These are phyloP conservation scores for Ailurus styani DNA, from an alignment of 2,113 vertebrate genomes.

Conservation along the genomic window DNA sequence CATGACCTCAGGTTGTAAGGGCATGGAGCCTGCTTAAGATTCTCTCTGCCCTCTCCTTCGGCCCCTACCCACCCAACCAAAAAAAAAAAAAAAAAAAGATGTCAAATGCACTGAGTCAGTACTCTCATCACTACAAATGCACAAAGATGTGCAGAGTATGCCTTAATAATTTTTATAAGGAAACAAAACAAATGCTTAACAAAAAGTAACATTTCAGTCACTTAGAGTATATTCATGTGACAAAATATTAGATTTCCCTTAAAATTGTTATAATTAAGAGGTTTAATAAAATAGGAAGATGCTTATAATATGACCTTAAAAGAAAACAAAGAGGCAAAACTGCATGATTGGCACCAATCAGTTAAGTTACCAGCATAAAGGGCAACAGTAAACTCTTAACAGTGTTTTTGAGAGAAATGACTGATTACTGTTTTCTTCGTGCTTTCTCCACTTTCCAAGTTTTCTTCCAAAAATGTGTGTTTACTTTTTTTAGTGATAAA, in stretches of 20 bases:
- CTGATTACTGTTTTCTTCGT: neutral
- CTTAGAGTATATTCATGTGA: neutral
- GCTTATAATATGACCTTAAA: neutral
- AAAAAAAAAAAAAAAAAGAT: neutral
- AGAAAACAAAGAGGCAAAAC: neutral
- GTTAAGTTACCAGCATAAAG: neutral
- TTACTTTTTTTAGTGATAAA: neutral
- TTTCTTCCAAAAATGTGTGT: neutral
- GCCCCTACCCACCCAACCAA: neutral
- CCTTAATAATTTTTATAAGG: neutral
- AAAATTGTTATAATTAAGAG: neutral
- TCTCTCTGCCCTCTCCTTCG: neutral
- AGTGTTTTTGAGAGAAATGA: neutral
- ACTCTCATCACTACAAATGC: neutral
- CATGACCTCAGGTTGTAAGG: neutral
- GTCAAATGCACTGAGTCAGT: neutral
- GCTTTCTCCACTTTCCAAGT: neutral
- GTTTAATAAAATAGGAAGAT: neutral
- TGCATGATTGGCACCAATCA: accelerated
- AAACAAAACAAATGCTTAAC: neutral
- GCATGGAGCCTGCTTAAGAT: neutral
- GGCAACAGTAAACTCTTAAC: neutral
- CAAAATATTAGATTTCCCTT: neutral
- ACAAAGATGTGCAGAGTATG: neutral
- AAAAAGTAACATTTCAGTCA: neutral